Evolutionary conservation across 2,797 vertebrate genomes (phyloP), one percentile per base, ranked within the genome.

Genomic region (Gambelia wislizenii): DNA sequence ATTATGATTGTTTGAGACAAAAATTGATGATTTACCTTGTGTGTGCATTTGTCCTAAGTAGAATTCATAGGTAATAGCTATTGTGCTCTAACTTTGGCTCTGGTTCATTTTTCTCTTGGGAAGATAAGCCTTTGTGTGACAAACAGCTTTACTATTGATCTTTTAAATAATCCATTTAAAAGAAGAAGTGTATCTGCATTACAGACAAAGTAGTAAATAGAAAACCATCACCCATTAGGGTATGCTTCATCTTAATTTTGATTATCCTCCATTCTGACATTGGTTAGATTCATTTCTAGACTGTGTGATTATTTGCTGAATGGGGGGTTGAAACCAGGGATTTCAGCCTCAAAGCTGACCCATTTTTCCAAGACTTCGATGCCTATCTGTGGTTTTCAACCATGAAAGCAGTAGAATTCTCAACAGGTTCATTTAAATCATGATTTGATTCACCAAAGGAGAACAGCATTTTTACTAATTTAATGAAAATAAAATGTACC

Each of bases 11-110:
- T 90, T 92, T 91, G 89, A 91, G 88, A 92, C 90, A 72, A 87
- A 94, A 94, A 94, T 91, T 89, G 90, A 80, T 91, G 74, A 93
- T 95, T 95, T 91, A 86, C 89, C 7, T 93, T 88, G 86, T 87
- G 87, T 86, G 88, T 94, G 87, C 69, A 81, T 89, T 88, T 91
- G 27, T 30, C 89, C 75, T 89, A 81, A 75, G 39, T 25, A 3
- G 72, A 91, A 84, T 74, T 91, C 91, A 49, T 86, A 86, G 0
- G 81, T 83, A 92, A 36, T 90, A 86, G 78, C 49, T 87, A n/a
- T 83, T 86, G 78, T 59, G 0, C 87, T 79, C 49, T 81, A 56
- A 33, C 49, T 70, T 87, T 91, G 27, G 92, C 72, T 81, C 52
- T 93, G 83, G 80, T n/a, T 76, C 64, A 91, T 77, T 87, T 82